Base-by-base conservation (phyloP, 2,888 invertebrate genomes). In the Gibbula magus region DNA sequence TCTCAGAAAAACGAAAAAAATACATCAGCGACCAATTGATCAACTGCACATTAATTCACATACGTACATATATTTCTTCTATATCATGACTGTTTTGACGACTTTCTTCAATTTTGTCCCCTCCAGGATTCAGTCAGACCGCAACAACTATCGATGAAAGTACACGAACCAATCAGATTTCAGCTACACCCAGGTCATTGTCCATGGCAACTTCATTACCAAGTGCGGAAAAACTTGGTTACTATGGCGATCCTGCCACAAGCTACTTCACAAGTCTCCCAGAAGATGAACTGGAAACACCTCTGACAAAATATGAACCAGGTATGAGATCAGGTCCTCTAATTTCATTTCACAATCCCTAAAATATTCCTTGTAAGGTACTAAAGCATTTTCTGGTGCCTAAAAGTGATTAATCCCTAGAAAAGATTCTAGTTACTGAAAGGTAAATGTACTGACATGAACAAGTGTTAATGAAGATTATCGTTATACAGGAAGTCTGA, bases 151-250 rank as follows among this genome's bases (percentile, higher is more conserved):
- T 75, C 10, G 53, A 75, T 54, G 75, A 75, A 32, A 75, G 75
- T 53, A 35, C 75, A 16, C 25, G 75, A 35, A 53, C 54, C 20
- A 52, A 75, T 52, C 52, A 25, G 8, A 32, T 75, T 29, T 32
- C 75, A 18, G 75, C n/a, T 8, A 54, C 54, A n/a, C 35, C 75
- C 10, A 51, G 74, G 20, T 74, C 74, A n/a, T n/a, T 45, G 1
- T 54, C 75, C n/a, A 29, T 32, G 32, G 32, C 53, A 7, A 53
- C 51, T 13, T 51, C 75, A 79, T 77, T n/a, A 29, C 73, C 81
- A 16, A 80, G 70, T 22, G 67, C 79, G 1, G 82, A 81, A 10
- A 78, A 79, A 51, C 80, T 84, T 32, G 75, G 78, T 66, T 54
- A 61, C 29, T 79, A 82, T 67, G 76, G 79, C n/a, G 67, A 73